Evolutionary conservation across 2,888 invertebrate species (phyloP), one percentile per base, ranked within the genome.

Genomic region (Dysmachus trigonus): DNA sequence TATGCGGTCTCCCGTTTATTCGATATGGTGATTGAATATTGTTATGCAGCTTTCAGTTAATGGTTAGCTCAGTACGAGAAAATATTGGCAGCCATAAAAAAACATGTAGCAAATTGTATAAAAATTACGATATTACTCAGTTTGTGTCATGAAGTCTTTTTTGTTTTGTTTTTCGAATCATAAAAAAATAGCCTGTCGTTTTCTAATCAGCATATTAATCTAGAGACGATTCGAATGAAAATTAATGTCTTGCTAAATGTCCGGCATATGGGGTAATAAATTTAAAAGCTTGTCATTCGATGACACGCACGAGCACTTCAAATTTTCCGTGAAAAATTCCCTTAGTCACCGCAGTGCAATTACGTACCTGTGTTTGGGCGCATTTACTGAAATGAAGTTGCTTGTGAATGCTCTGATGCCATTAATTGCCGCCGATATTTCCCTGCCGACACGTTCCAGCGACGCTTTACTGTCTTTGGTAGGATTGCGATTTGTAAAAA

Each of bases 401-500:
- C 73, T 33, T 33, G 74, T 82, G 31, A 85, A 83, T 22, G 72
- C 85, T 4, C 71, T 76, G 51, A 86, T 85, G 62, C 83, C 86
- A 72, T 83, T 35, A 62, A 87, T 83, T 8, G 87, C 77, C 31
- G 82, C 83, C 10, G 76, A 27, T 73, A 87, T 51, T 62, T 86
- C 86, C 81, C 86, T 87, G 73, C 86, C 86, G 3, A 83, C 51
- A 27, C 81, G 82, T 15, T 30, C 35, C 15, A 83, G 41, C 13
- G 72, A 47, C 13, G 35, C 27, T 76, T 86, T 87, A 15, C 84
- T 87, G 13, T 86, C 86, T 62, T 85, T 86, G 41, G 84, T 22
- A 47, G 71, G 7, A 53, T 86, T 83, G 22, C 72, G 83, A 62
- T 87, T 86, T 31, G 86, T 86, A 86, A 91, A 89, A 81, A 92